Conservation (phyloP, 2,797 vertebrate species). For the Benthosema pterotum region DNA sequence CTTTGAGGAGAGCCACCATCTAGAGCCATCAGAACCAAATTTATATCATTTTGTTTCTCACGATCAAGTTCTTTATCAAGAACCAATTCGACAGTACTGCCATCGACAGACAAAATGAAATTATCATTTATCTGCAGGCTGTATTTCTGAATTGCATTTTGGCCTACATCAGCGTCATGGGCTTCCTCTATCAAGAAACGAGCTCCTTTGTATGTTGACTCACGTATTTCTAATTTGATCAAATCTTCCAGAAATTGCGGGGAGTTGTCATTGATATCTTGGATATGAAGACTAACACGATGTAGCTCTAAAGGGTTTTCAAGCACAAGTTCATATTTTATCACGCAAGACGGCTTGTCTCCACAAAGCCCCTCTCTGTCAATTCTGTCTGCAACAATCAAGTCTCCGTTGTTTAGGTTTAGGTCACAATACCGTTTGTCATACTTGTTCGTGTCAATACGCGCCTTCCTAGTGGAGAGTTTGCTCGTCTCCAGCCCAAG, state of each 20-base stretch:
- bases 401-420: conserved; percentile 54
- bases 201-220: conserved; percentile 46
- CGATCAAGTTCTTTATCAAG: conserved; percentile 69
- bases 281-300: conserved; percentile 66
- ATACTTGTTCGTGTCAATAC: conserved; percentile 48
- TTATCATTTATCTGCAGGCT: conserved; percentile 57
- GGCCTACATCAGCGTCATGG: conserved; percentile 63
- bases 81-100: conserved; percentile 57
- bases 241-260: conserved; percentile 69
- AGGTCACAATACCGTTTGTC: conserved; percentile 58
- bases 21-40: conserved; percentile 59
- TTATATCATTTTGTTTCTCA: conserved; percentile 49
- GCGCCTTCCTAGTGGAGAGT: conserved; percentile 46
- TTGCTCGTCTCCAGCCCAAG: conserved; percentile 43
- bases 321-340: conserved; percentile 76
- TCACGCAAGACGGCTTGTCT: conserved; percentile 59
- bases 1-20: conserved; percentile 71
- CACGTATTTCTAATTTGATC: conserved; percentile 66
- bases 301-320: conserved; percentile 77
- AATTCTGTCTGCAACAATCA: conserved; percentile 64
- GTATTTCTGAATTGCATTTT: conserved; percentile 69
- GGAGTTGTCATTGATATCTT: conserved; percentile 81
- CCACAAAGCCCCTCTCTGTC: conserved; percentile 71
- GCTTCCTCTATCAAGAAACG: conserved; percentile 62
- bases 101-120: conserved; percentile 54